These are phyloP conservation scores for Allacma fusca DNA, from an alignment of 2,888 invertebrate genomes.

Conservation along the genomic window DNA sequence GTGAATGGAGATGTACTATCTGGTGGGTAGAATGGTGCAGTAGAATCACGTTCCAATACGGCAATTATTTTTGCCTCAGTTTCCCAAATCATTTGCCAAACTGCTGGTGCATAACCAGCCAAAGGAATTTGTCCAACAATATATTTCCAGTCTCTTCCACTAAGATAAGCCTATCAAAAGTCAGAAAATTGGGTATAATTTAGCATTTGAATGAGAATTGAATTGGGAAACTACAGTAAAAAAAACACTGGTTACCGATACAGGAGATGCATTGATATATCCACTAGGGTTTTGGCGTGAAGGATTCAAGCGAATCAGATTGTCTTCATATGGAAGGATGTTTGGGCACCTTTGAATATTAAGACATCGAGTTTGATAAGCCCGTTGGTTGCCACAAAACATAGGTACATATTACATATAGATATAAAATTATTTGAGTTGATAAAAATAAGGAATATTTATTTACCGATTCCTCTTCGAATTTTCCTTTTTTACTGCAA, in stretches of 20 bases:
- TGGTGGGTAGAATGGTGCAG: conserved; percentile 62
- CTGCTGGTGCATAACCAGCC: conserved; percentile 69
- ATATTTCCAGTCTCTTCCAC: conserved; percentile 83
- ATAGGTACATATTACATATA: no score
- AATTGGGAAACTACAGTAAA: no score
- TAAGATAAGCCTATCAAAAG: conserved; percentile 77
- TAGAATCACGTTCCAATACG: conserved; percentile 70
- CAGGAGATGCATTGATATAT: conserved; percentile 91
- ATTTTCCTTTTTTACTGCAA: conserved; percentile 78
- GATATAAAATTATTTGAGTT: no score
- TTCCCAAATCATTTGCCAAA: conserved; percentile 89
- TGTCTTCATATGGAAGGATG: conserved; percentile 90
- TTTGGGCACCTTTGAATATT: conserved; percentile 70
- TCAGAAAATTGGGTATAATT: background rate
- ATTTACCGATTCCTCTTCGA: conserved; percentile 66
- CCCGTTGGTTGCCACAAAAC: no score
- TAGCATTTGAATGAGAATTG: no score
- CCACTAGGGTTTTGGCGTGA: conserved; percentile 83
- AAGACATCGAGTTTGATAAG: background rate
- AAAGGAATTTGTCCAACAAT: conserved; percentile 79
- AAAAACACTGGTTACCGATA: conserved; percentile 77
- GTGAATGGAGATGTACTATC: conserved; percentile 52
- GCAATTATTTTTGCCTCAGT: conserved; percentile 83
- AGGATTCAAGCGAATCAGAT: conserved; percentile 82
- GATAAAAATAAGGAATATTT: no score